Evolutionary conservation across 2,113 vertebrate species (phyloP).

Genomic region (Mustelus asterias): DNA sequence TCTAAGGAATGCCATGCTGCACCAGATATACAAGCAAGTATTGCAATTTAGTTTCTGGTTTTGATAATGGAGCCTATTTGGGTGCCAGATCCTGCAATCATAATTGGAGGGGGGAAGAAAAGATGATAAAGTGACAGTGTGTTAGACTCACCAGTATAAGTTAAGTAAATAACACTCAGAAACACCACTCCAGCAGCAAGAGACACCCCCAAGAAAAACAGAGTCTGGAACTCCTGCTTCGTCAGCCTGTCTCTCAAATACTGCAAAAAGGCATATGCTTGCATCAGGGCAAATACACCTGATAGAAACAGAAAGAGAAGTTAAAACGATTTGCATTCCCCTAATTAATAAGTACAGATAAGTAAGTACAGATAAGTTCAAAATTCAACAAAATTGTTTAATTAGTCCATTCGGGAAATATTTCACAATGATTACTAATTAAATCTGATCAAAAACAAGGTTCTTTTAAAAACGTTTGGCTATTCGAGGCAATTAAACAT

Average conservation of each 20-base stretch:
- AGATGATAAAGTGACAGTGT: neutral
- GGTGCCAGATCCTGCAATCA: neutral
- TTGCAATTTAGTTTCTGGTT: neutral
- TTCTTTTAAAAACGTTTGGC: neutral
- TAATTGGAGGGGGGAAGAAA: no score
- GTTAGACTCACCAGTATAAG: slow-evolving; percentile 75
- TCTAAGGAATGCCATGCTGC: neutral
- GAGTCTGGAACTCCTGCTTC: slow-evolving; percentile 87
- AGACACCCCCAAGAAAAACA: slow-evolving; percentile 88
- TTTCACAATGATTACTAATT: neutral
- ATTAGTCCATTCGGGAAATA: neutral
- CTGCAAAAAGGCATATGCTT: slow-evolving; percentile 89
- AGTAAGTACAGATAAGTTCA: neutral
- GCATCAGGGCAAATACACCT: slow-evolving; percentile 92
- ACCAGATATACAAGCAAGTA: neutral
- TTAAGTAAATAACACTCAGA: slow-evolving; percentile 91
- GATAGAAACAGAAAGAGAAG: slow-evolving; percentile 42
- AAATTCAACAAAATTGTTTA: neutral
- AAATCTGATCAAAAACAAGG: neutral
- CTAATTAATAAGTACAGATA: neutral
- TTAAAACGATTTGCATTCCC: neutral
- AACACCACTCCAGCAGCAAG: slow-evolving; percentile 80
- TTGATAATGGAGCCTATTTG: neutral
- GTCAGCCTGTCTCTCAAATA: slow-evolving; percentile 87
- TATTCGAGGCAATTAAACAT: neutral